Base-by-base conservation (phyloP, 2,113 vertebrate species). In the Chloropsis cyanopogon region DNA sequence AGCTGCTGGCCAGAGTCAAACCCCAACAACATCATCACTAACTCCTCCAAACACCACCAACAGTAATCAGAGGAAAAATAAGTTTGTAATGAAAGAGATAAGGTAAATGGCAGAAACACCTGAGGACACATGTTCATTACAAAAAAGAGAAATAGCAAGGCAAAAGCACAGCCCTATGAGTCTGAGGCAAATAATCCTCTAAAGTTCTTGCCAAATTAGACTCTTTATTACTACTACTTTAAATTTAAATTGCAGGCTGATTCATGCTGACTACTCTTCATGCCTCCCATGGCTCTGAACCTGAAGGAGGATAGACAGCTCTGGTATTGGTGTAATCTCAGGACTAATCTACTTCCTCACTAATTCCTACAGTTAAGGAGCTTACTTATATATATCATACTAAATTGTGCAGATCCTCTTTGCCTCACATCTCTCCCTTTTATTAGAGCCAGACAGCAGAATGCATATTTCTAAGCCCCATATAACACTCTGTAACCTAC, bases 401-500 rank as follows among this genome's bases (percentile, higher is more conserved):
- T 63, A 69, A 95, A 96, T 90, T 95, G 93, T 82, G 94, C 70
- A 92, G 82, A 95, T 96, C 84, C 82, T 94, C 87, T 96, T 96
- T 92, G 72, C 71, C 44, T 90, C 64, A 59, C 15, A 1, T 88
- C 86, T 90, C 39, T 44, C 60, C 75, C 46, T 68, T 73, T 50
- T 37, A 81, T 86, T 75, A 83, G 31, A 88, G 44, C 25, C 65
- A 88, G 68, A 78, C 33, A 78, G 80, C 47, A 93, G 68, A 60
- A 90, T 4, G 18, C 2, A 4, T 80, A 22, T 44, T 73, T 77
- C 31, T 11, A 42, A 80, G 25, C 24, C 20, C 28, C 21, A 33
- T 3, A 46, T 14, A 57, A 28, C n/a, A 33, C 21, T 10, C 10
- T 37, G 29, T 39, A 66, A 11, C 0, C 3, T 19, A 20, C 5